These are phyloP conservation scores for Polydrusus cervinus DNA, from an alignment of 2,888 invertebrate genomes.

Conservation along the genomic window DNA sequence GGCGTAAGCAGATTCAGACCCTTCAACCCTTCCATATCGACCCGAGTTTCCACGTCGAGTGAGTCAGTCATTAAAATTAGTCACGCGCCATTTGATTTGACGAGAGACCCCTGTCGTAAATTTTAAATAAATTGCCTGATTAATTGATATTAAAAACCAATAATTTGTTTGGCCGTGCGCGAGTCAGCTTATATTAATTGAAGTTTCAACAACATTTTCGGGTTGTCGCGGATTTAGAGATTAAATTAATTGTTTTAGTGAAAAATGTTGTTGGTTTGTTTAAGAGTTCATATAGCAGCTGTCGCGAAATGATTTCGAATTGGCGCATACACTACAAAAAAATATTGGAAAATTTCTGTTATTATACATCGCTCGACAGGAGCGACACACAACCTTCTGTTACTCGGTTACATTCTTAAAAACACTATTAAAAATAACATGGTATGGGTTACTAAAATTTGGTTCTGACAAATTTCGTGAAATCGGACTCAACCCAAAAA, in stretches of 20 bases:
- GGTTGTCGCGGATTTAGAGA: neutral
- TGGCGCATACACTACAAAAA: too few species aligned
- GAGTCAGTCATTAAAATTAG: constrained; percentile 42
- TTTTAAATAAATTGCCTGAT: constrained; percentile 46
- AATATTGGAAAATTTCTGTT: too few species aligned
- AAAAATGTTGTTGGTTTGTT: neutral
- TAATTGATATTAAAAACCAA: constrained; percentile 52
- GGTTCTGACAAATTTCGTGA: too few species aligned
- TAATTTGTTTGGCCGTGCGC: constrained; percentile 39
- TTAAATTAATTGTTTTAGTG: constrained; percentile 15
- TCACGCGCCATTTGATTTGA: constrained; percentile 46
- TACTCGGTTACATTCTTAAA: too few species aligned
- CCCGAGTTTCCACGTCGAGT: constrained; percentile 21
- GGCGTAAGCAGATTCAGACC: constrained; percentile 26
- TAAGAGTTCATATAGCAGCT: too few species aligned
- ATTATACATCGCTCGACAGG: too few species aligned
- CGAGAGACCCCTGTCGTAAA: constrained; percentile 44
- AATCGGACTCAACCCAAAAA: too few species aligned
- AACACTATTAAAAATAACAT: too few species aligned
- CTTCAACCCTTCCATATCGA: constrained; percentile 42
- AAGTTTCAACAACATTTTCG: constrained; percentile 38
- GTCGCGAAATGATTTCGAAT: too few species aligned
- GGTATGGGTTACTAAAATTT: too few species aligned
- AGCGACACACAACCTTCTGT: too few species aligned
- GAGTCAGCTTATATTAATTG: constrained; percentile 43